phyloP scores from a whole-genome alignment of 2,888 invertebrate species.

The Crepidodera aurea region DNA sequence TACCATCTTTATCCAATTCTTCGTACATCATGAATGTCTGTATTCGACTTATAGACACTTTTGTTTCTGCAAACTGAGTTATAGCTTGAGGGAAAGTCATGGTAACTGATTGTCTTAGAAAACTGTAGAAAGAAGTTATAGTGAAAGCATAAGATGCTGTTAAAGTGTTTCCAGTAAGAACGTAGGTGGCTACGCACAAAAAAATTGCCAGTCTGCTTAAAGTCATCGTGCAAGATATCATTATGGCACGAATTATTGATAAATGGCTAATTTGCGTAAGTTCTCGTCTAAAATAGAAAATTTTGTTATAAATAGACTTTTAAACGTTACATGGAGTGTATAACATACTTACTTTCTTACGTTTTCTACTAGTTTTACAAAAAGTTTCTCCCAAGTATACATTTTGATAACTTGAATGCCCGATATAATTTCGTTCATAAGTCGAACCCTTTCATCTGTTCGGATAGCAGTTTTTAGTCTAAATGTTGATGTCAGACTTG shows the following conservation, averaged over 20 bases:
- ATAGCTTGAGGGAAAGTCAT: constrained; percentile 71
- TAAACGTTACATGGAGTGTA: neutral
- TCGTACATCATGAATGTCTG: constrained; percentile 65
- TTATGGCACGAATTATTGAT: constrained; percentile 71
- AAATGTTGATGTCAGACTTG: constrained; percentile 52
- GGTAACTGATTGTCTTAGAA: constrained; percentile 72
- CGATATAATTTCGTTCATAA: constrained; percentile 75
- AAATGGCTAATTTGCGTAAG: constrained; percentile 70
- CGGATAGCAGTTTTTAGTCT: constrained; percentile 65
- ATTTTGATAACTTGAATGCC: constrained; percentile 61
- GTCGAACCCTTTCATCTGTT: constrained; percentile 71
- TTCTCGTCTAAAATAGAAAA: constrained; percentile 66
- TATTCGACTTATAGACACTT: constrained; percentile 57
- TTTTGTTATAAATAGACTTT: neutral
- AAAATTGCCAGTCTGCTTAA: constrained; percentile 86
- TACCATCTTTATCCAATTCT: constrained; percentile 28
- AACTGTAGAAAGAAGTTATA: constrained; percentile 77
- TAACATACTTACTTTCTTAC: constrained; percentile 38
- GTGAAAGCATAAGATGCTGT: constrained; percentile 76
- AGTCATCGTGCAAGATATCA: constrained; percentile 74
- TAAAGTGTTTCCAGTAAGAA: constrained; percentile 67
- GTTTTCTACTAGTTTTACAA: constrained; percentile 46
- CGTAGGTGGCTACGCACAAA: constrained; percentile 79
- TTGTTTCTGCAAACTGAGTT: constrained; percentile 74
- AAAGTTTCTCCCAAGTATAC: constrained; percentile 51